These are phyloP conservation scores for Podabrus alpinus DNA, from an alignment of 2,888 invertebrate species.

Conservation along the genomic window DNA sequence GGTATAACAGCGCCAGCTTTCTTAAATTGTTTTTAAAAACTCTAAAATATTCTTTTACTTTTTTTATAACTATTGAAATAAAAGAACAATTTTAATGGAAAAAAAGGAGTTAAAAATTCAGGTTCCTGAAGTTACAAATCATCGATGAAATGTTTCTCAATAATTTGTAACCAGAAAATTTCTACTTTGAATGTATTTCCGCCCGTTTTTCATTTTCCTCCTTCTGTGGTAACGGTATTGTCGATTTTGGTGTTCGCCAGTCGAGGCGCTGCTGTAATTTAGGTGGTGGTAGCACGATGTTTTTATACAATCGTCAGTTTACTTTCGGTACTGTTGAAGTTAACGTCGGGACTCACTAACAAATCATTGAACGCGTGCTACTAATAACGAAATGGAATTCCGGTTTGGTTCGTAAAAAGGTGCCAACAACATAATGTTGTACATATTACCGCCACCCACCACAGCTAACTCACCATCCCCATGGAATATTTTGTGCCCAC, in stretches of 20 bases:
- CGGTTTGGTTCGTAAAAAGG: conserved; percentile 11
- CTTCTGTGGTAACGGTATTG: conserved; percentile 36
- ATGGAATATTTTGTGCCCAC: conserved; percentile 56
- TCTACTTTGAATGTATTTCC: conserved; percentile 1
- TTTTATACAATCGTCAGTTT: conserved; percentile 19
- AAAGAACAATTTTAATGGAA: no score
- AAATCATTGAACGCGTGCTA: neutral
- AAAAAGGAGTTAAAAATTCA: no score
- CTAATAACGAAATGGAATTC: conserved; percentile 9
- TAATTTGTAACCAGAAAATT: neutral
- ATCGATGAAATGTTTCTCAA: neutral
- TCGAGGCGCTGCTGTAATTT: conserved; percentile 33
- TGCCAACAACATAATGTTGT: conserved; percentile 50
- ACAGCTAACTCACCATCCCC: conserved; percentile 57
- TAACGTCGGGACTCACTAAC: conserved; percentile 1
- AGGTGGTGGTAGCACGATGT: conserved; percentile 7
- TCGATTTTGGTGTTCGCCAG: conserved; percentile 42
- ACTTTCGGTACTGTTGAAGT: conserved; percentile 1
- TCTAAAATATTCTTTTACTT: no score
- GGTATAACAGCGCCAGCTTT: no score
- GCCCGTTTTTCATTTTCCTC: conserved; percentile 30
- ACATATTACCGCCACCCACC: conserved; percentile 59
- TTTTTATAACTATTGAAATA: no score
- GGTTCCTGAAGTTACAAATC: neutral
- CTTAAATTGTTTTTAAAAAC: no score